Base-by-base conservation (phyloP, 2,888 invertebrate genomes). In the Craniophora ligustri region DNA sequence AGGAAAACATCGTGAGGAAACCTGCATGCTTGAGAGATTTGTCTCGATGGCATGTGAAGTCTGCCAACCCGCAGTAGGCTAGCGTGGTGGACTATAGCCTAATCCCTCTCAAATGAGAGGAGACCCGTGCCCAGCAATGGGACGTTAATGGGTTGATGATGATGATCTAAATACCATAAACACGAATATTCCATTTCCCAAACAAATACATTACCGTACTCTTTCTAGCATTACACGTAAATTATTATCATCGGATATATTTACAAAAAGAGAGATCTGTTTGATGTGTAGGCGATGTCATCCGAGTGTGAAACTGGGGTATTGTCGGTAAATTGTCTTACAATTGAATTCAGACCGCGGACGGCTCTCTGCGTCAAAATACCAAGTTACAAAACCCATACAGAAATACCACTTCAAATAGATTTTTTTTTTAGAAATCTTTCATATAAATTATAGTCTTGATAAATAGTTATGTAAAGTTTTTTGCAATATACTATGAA, bases 281-380 rank as follows among this genome's bases (percentile, higher is more conserved):
- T 72, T 70, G 70, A 68, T 40, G 48, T 28, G 42, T 32, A 5
- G 30, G 14, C 49, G 46, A 23, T 31, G 44, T 19, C 50, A 49
- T 15, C 35, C 11, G 48, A 49, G 69, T 68, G 56, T 68, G 51
- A 60, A 54, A 59, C 42, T 5, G 21, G 48, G 47, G 53, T 50
- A 59, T 63, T 72, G 69, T 72, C 56, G 45, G 47, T 47, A 68
- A 68, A 72, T 67, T 72, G 69, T 72, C 56, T 55, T 46, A 64
- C 64, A 70, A 70, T 70, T 70, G 60, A 49, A 70, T 72, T 53
- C 40, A 53, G 53, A 48, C 46, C 34, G 46, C 21, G 42, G 38
- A 42, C 50, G 13, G 34, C 36, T 34, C 51, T 10, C 35, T 36
- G 36, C 19, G 30, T 45, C 13, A n/a, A n/a, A 15, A 35, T 54